Base-by-base conservation (phyloP, 2,797 vertebrate genomes). In the Cossypha caffra region DNA sequence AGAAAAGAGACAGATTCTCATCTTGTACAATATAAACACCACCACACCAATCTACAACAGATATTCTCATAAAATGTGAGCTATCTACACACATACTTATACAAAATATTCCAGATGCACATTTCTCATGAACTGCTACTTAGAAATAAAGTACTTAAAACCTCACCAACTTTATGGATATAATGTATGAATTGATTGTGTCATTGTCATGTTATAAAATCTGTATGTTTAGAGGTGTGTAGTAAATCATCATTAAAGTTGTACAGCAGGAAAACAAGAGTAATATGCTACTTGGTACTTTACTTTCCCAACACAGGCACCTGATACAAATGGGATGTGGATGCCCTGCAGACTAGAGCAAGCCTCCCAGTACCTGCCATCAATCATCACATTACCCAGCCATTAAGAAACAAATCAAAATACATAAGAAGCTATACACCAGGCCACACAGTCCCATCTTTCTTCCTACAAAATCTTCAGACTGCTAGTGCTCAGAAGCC, bases 121-220 rank as follows among this genome's bases (percentile, higher is more conserved):
- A 0, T 68, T 77, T 83, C 82, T 77, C 61, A 42, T 25, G 18
- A 91, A 68, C 42, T 50, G 33, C 75, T 64, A 76, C 54, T 69
- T 47, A 86, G 81, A 94, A 92, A 92, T 68, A 59, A 76, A 38
- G 52, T 67, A 82, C 63, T 74, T 92, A 68, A 90, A 73, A 85
- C n/a, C 31, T 61, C 57, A 73, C 47, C 2, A 4, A 31, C 42
- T 93, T 92, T 40, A 80, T 9, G 38, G 58, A 58, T 74, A 33
- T 54, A 80, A 61, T 17, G 28, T 43, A 76, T 66, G 33, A 90
- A 83, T 55, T 72, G 72, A 80, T 33, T 66, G 51, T 8, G 42
- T 72, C 43, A n/a, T n/a, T n/a, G n/a, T n/a, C n/a, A n/a, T 24
- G 10, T 33, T 92, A 83, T 69, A 74, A 94, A 94, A 87, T n/a